phyloP scores from a whole-genome alignment of 2,113 vertebrate species.

The Pandion haliaetus region DNA sequence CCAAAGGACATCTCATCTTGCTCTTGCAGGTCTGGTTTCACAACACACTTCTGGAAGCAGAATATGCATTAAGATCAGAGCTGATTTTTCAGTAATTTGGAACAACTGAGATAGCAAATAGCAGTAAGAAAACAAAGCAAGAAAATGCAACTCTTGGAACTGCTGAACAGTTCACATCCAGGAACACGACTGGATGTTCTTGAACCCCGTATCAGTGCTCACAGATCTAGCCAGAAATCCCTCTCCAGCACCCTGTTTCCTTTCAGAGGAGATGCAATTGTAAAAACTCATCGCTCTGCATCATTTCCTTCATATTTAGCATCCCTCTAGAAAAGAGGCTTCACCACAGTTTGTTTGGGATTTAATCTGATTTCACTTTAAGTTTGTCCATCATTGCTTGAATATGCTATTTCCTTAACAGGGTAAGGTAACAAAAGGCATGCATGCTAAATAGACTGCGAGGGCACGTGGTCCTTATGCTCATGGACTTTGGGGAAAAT shows the following conservation, averaged over 20 bases:
- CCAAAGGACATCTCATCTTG: background rate
- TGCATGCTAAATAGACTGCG: rapidly evolving
- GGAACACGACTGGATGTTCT: background rate
- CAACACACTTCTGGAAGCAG: background rate
- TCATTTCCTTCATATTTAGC: background rate
- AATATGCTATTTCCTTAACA: background rate
- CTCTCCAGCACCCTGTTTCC: background rate
- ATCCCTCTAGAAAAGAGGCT: background rate
- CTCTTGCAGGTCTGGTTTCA: background rate
- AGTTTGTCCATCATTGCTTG: background rate
- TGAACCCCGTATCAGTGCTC: background rate
- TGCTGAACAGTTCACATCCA: background rate
- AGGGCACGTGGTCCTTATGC: background rate
- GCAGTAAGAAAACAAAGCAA: background rate
- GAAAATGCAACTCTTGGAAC: background rate
- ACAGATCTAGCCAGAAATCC: background rate
- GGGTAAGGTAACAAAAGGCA: background rate
- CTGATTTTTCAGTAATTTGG: background rate
- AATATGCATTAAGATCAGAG: background rate
- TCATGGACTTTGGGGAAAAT: background rate
- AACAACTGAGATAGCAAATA: background rate
- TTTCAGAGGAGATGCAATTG: background rate
- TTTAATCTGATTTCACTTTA: background rate
- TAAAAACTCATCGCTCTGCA: background rate
- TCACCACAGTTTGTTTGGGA: background rate